Percentiles rank a stretch among this genome's conserved stretches.
These are phyloP conservation scores for Scrobipalpa atriplicella DNA, from an alignment of 2,888 invertebrate species.

Conservation along the genomic window DNA sequence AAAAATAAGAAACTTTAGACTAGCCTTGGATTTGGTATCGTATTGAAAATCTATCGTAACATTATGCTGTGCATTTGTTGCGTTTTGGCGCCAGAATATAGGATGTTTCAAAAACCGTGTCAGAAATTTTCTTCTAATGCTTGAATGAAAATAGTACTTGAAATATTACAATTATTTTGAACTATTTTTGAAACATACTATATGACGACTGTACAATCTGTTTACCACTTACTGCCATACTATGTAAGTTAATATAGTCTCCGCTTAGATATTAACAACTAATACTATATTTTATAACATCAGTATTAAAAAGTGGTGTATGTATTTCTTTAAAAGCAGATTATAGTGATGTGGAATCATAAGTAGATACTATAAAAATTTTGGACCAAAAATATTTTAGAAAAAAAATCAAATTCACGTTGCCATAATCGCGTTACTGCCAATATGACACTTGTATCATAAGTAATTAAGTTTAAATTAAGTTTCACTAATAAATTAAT, in stretches of 20 bases:
- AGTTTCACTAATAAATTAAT: constrained; percentile 36
- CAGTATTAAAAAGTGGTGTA: constrained; percentile 81
- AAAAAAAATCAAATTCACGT: constrained; percentile 76
- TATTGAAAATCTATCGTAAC: neutral
- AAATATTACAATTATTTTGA: neutral
- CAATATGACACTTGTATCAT: constrained; percentile 73
- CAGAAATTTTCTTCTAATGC: neutral
- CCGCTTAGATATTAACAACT: constrained; percentile 72
- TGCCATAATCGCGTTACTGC: constrained; percentile 80
- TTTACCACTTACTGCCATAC: constrained; percentile 71
- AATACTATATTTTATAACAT: constrained; percentile 70
- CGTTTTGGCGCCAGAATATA: neutral
- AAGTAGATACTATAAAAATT: constrained; percentile 64
- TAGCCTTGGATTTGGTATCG: neutral
- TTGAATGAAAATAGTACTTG: neutral
- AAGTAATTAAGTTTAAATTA: constrained; percentile 42
- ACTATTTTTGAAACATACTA: neutral
- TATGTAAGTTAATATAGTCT: constrained; percentile 74
- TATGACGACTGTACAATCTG: constrained; percentile 36
- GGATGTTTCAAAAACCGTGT: constrained; percentile 1
- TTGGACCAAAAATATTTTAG: constrained; percentile 81
- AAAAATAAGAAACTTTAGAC: neutral
- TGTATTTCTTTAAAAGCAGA: constrained; percentile 67
- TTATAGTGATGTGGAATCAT: constrained; percentile 62
- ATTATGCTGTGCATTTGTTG: neutral